Percentiles rank a stretch among this genome's conserved stretches.
phyloP scores from a whole-genome alignment of 1,140 invertebrate genomes.

The Leucophenga varia region DNA sequence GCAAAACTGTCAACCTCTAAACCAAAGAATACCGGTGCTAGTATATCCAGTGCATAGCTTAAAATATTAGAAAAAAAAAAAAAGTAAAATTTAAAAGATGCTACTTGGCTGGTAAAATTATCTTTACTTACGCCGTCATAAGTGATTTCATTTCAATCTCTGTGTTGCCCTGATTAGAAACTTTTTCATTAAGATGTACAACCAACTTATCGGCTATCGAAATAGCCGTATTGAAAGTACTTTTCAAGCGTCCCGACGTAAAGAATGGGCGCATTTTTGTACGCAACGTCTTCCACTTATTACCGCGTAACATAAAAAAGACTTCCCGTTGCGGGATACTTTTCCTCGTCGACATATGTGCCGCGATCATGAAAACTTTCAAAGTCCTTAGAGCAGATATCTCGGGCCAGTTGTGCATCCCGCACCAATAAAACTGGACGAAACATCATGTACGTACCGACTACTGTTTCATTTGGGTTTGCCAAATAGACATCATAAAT shows the following conservation, averaged over 20 bases:
- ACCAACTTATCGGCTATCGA: constrained; percentile 43
- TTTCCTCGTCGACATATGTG: constrained; percentile 28
- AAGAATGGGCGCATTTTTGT: constrained; percentile 60
- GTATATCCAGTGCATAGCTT: constrained; percentile 44
- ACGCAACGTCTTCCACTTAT: constrained; percentile 58
- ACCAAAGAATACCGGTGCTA: constrained; percentile 42
- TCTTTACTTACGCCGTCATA: constrained; percentile 9
- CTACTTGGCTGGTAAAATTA: not conserved
- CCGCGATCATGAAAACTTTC: constrained; percentile 41
- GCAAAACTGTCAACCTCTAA: constrained; percentile 39
- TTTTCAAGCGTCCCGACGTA: constrained; percentile 59
- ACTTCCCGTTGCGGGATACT: constrained; percentile 27
- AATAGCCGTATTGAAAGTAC: constrained; percentile 57
- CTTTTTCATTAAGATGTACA: constrained; percentile 17
- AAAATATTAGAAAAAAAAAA: constrained; percentile 2
- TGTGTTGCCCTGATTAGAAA: constrained; percentile 16
- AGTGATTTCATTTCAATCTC: constrained; percentile 10
- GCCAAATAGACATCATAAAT: constrained; percentile 21
- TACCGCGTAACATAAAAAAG: constrained; percentile 51
- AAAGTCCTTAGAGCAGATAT: constrained; percentile 52
- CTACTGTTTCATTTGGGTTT: constrained; percentile 7
- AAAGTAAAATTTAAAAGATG: not conserved
- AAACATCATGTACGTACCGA: constrained; percentile 25
- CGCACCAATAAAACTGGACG: constrained; percentile 46
- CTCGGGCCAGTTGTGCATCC: constrained; percentile 53